These are phyloP conservation scores for Drosophila histrio DNA, from an alignment of 2,888 invertebrate species.

Conservation along the genomic window DNA sequence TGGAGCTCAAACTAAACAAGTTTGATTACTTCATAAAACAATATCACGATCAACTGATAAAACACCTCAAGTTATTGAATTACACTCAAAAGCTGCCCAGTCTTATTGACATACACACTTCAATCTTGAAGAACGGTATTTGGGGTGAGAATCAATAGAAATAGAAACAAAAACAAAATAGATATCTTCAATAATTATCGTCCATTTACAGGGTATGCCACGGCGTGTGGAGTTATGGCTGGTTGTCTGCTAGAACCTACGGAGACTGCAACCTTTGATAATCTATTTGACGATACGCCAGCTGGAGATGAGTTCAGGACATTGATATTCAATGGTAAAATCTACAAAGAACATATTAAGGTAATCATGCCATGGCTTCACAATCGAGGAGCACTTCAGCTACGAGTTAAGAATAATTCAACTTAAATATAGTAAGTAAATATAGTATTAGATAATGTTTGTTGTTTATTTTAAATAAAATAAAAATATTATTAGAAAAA, in stretches of 20 bases:
- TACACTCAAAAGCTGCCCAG: conserved; percentile 69
- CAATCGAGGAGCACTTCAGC: conserved; percentile 50
- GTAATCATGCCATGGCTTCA: conserved; percentile 48
- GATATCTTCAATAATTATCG: background rate
- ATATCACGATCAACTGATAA: conserved; percentile 72
- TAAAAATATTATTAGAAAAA: no score
- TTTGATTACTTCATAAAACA: conserved; percentile 78
- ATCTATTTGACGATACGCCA: conserved; percentile 32
- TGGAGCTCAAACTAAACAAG: conserved; percentile 68
- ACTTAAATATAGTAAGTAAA: background rate
- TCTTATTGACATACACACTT: conserved; percentile 73
- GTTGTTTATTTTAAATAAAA: no score
- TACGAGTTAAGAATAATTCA: background rate
- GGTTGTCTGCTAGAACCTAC: conserved; percentile 29
- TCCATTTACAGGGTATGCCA: conserved; percentile 29
- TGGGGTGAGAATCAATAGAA: conserved; percentile 46
- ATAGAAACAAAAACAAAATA: background rate
- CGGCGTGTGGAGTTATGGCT: conserved; percentile 40
- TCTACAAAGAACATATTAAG: conserved; percentile 31
- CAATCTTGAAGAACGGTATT: conserved; percentile 65
- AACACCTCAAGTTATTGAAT: conserved; percentile 68
- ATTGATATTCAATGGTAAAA: conserved; percentile 30
- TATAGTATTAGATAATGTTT: background rate
- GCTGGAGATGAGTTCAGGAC: conserved; percentile 31
- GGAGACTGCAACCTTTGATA: conserved; percentile 43